Percentiles rank a stretch among this genome's conserved stretches.
These are phyloP conservation scores for Nibea coibor DNA, from an alignment of 2,113 vertebrate species.

Conservation along the genomic window DNA sequence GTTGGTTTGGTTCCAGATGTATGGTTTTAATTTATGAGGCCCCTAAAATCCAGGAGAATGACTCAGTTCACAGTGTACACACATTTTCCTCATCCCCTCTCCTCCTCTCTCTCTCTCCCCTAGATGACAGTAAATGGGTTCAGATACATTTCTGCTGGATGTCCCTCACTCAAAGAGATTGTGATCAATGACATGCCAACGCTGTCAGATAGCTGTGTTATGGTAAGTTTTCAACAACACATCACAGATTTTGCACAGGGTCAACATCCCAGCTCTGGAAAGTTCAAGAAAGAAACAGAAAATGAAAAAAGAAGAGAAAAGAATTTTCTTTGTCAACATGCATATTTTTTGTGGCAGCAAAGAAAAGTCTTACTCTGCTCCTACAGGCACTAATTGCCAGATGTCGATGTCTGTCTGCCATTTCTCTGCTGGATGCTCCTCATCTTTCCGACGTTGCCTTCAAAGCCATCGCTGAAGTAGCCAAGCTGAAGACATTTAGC, in stretches of 20 bases:
- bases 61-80: slow-evolving; percentile 49
- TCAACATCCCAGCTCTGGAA: background rate
- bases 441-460: slow-evolving; percentile 84
- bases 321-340: slow-evolving; percentile 5
- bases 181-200: slow-evolving; percentile 87
- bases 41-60: slow-evolving; percentile 25
- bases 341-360: background rate
- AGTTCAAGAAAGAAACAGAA: background rate
- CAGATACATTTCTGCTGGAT: slow-evolving; percentile 83
- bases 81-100: slow-evolving; percentile 40
- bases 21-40: slow-evolving; percentile 55
- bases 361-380: background rate
- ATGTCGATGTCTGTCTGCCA: slow-evolving; percentile 75
- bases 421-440: slow-evolving; percentile 83
- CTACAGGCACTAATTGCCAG: slow-evolving; percentile 84
- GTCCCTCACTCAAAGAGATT: slow-evolving; percentile 83
- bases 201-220: slow-evolving; percentile 86
- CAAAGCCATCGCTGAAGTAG: slow-evolving; percentile 78
- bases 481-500: slow-evolving; percentile 80
- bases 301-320: slow-evolving; percentile 16
- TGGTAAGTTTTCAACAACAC: slow-evolving; percentile 79
- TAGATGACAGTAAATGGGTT: slow-evolving; percentile 88
- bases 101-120: slow-evolving; percentile 25
- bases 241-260: background rate
- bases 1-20: slow-evolving; percentile 64